phyloP scores from a whole-genome alignment of 2,888 invertebrate genomes.

The Coelinius sp. region DNA sequence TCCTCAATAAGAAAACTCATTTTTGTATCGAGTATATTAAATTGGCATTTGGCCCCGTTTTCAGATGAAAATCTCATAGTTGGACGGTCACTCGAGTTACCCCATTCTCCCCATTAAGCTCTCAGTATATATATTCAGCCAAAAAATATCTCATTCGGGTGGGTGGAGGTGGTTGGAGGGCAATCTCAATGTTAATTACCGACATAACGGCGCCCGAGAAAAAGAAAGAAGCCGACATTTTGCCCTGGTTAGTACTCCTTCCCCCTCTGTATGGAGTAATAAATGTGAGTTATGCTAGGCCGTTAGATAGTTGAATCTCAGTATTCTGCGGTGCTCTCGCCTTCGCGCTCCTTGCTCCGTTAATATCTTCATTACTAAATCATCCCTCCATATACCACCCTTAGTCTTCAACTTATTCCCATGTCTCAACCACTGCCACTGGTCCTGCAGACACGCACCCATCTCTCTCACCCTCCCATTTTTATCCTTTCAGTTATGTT shows the following conservation, averaged over 20 bases:
- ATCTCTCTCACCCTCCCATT: slow-evolving; percentile 14
- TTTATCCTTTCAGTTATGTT: slow-evolving; percentile 22
- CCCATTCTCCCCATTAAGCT: background rate
- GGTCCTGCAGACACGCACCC: slow-evolving; percentile 39
- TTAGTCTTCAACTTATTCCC: slow-evolving; percentile 28
- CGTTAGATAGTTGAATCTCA: slow-evolving; percentile 70
- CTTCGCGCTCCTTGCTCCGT: slow-evolving; percentile 67
- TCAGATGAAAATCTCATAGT: slow-evolving; percentile 23
- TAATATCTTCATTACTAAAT: slow-evolving; percentile 71
- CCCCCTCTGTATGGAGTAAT: slow-evolving; percentile 60
- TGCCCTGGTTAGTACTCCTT: slow-evolving; percentile 32
- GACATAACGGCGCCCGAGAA: slow-evolving; percentile 38
- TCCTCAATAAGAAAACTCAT: background rate
- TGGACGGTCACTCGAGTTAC: slow-evolving; percentile 3
- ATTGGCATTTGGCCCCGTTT: slow-evolving; percentile 26
- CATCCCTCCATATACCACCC: slow-evolving; percentile 55
- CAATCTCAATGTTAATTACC: slow-evolving; percentile 53
- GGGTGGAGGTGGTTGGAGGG: background rate
- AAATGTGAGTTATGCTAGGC: slow-evolving; percentile 68
- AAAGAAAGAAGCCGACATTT: slow-evolving; percentile 35
- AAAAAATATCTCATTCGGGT: background rate
- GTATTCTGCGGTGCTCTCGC: slow-evolving; percentile 68
- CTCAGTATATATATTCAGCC: background rate
- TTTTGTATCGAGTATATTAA: slow-evolving; percentile 5
- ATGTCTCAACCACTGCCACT: slow-evolving; percentile 16